Evolutionary conservation across 2,888 invertebrate species (phyloP).

Genomic region (Oconnorella tubifera): DNA sequence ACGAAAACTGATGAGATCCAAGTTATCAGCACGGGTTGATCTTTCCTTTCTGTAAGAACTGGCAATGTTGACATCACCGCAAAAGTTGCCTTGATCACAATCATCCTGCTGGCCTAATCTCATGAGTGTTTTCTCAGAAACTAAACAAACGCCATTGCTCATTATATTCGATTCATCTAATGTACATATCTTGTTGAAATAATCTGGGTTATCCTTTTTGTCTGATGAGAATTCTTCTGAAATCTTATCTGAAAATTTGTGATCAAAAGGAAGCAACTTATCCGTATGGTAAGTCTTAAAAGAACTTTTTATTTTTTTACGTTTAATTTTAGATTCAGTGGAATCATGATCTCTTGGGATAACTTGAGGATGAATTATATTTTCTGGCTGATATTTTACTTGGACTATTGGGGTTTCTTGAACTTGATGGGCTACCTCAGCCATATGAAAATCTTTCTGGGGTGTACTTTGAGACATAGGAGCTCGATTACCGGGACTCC

Average conservation of each 20-base stretch:
- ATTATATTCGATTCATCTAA: too few species aligned
- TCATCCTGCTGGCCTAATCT: too few species aligned
- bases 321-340: too few species aligned
- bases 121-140: neutral
- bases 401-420: too few species aligned
- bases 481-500: too few species aligned
- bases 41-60: neutral
- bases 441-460: neutral
- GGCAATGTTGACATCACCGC: too few species aligned
- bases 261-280: neutral
- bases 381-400: too few species aligned
- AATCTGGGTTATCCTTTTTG: neutral
- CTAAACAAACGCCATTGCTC: too few species aligned
- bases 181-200: too few species aligned
- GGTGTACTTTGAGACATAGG: neutral
- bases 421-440: neutral
- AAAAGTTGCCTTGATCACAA: too few species aligned
- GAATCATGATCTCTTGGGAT: neutral
- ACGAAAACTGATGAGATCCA: constrained; percentile 4
- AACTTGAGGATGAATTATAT: too few species aligned
- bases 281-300: neutral
- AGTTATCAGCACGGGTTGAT: neutral
- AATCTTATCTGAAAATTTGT: neutral
- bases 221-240: neutral
- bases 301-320: too few species aligned